Percentiles rank a stretch among this genome's conserved stretches.
phyloP scores from a whole-genome alignment of 2,888 invertebrate species.

The Microctonus brassicae region DNA sequence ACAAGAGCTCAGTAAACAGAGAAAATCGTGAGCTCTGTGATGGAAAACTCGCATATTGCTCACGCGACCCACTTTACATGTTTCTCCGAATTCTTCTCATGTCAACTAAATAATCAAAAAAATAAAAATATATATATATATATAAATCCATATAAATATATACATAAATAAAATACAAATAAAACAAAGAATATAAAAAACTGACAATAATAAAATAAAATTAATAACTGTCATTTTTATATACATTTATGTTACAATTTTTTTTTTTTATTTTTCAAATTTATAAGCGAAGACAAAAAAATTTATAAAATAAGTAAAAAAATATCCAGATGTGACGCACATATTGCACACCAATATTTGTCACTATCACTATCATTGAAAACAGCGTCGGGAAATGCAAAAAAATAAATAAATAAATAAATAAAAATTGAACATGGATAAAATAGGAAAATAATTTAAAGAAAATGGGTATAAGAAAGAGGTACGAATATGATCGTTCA shows the following conservation, averaged over 20 bases:
- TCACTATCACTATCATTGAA: not conserved
- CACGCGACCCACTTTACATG: constrained; percentile 32
- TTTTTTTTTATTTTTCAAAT: not conserved
- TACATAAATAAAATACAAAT: not conserved
- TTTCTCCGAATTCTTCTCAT: not conserved
- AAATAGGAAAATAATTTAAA: not conserved
- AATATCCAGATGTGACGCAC: not conserved
- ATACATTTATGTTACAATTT: not conserved
- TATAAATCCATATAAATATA: too few relatives aligned
- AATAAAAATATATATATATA: not conserved
- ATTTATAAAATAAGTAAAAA: not conserved
- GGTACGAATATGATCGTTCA: not conserved
- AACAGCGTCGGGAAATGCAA: not conserved
- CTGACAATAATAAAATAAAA: not conserved
- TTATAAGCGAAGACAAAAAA: not conserved
- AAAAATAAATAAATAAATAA: not conserved
- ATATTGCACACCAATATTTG: not conserved
- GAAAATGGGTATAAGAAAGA: not conserved
- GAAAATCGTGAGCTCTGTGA: constrained; percentile 20
- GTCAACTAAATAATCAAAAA: constrained; percentile 1
- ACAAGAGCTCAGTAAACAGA: constrained; percentile 45
- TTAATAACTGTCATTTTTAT: not conserved
- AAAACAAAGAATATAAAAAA: not conserved
- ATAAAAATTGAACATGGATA: too few relatives aligned
- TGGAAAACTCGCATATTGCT: constrained; percentile 37